Percentiles rank a stretch among this genome's conserved stretches.
Evolutionary conservation across 1,140 invertebrate genomes (phyloP).

Genomic region (Lordiphosa collinella): DNA sequence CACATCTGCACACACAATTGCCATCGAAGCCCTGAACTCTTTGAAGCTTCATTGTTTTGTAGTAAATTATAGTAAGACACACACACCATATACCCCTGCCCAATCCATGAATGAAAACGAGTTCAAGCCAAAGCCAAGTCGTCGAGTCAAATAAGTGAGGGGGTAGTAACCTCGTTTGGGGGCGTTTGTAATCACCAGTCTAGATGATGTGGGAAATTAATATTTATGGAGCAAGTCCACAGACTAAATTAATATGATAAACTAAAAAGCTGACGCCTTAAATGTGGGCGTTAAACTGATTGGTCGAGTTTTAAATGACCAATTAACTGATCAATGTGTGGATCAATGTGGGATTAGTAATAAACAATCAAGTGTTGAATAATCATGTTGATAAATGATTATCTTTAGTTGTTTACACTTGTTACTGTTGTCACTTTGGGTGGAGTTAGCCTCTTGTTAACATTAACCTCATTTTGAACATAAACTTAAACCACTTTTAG

Average conservation of each 20-base stretch:
- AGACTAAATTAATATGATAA: slow-evolving; percentile 20
- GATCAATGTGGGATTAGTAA: too few relatives aligned
- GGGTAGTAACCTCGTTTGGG: slow-evolving; percentile 22
- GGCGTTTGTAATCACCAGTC: slow-evolving; percentile 24
- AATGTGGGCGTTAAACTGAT: neutral
- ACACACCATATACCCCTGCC: neutral
- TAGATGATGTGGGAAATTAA: slow-evolving; percentile 41
- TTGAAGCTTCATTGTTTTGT: slow-evolving; percentile 34
- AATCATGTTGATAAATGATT: too few relatives aligned
- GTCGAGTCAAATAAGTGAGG: slow-evolving; percentile 7
- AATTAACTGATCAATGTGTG: neutral
- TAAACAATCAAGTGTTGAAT: too few relatives aligned
- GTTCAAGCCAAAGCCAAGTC: slow-evolving; percentile 28
- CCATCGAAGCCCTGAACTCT: slow-evolving; percentile 27
- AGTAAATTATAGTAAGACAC: slow-evolving; percentile 19
- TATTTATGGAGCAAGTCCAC: slow-evolving; percentile 36
- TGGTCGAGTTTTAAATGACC: neutral
- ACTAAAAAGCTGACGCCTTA: slow-evolving; percentile 5
- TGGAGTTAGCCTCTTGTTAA: too few relatives aligned
- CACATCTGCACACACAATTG: slow-evolving; percentile 3
- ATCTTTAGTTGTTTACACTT: neutral
- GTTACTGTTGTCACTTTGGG: neutral
- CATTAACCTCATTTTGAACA: too few relatives aligned
- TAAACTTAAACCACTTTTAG: too few relatives aligned
- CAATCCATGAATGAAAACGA: slow-evolving; percentile 3